These are phyloP conservation scores for Magallana angulata DNA, from an alignment of 1,140 invertebrate genomes.

Conservation along the genomic window DNA sequence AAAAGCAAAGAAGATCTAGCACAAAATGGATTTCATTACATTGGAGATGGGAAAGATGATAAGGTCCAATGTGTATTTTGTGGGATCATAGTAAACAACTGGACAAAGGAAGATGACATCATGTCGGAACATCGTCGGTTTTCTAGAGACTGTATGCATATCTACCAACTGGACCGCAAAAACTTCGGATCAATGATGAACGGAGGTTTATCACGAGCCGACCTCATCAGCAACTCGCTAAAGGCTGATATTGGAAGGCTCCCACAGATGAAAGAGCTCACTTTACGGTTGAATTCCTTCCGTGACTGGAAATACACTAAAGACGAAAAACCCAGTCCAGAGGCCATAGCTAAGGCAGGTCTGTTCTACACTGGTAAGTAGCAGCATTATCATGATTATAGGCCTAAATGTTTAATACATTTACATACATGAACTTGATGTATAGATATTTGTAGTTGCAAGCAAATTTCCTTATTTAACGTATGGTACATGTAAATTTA, in stretches of 20 bases:
- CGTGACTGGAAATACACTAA: constrained; percentile 18
- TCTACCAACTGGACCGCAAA: constrained; percentile 19
- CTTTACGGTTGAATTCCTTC: constrained; percentile 26
- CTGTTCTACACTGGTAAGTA: constrained; percentile 42
- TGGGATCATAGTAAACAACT: constrained; percentile 42
- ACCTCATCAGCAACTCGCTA: not conserved
- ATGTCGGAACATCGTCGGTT: constrained; percentile 19
- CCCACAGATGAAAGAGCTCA: constrained; percentile 5
- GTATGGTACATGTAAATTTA: not conserved
- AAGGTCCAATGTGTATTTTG: constrained; percentile 50
- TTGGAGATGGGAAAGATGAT: constrained; percentile 38
- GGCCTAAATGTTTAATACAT: not conserved
- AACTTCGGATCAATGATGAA: not conserved
- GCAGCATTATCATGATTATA: not conserved
- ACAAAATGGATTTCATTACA: constrained; percentile 48
- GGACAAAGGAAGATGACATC: constrained; percentile 36
- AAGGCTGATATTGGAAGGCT: not conserved
- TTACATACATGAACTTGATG: not conserved
- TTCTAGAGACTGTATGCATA: constrained; percentile 26
- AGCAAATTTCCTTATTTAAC: not conserved
- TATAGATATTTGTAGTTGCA: not conserved
- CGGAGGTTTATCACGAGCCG: not conserved
- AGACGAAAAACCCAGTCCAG: not conserved
- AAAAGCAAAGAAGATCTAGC: not conserved
- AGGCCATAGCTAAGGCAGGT: constrained; percentile 26